Evolutionary conservation across 2,888 invertebrate species (phyloP), one percentile per base, ranked within the genome.

Genomic region (Amblyteles armatorius): DNA sequence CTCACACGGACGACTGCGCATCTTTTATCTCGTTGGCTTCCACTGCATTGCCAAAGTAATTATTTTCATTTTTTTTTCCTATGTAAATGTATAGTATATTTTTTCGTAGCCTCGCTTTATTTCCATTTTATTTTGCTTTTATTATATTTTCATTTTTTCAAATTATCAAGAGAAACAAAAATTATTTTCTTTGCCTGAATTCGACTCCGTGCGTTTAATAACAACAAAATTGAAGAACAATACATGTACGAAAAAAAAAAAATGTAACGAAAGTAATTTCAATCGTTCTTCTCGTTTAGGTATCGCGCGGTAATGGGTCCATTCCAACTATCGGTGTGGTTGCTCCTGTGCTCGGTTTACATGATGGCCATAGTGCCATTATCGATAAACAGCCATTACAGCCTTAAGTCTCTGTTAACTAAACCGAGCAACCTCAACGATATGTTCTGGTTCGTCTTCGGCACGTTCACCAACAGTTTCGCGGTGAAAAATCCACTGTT

Each of bases 371-470:
- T 97, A 88, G 95, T 97, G 88, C 97, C 97, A 0, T 94, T 97
- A 72, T 96, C 96, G 0, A 97, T 96, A 91, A 90, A 90, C 82
- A 97, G 97, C 0, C 96, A 97, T 90, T 96, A 96, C 88, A 95
- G 96, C 82, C 95, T 96, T 0, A 92, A 97, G 22, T 96, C 96
- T 90, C 94, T 97, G 44, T 89, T 97, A 40, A 95, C 96, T 57
- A 95, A 96, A 88, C 96, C 96, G 82, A 96, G 96, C 72, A 96
- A 97, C 94, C 94, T 97, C 52, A 97, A 97, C 93, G 97, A 97
- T 89, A 97, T 97, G 97, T 97, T 97, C 92, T 97, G 97, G 97
- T 97, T 97, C 91, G 97, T 97, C 78, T 97, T 97, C 90, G 97
- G 97, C 5, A 97, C 97, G 63, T 97, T 97, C 91, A 97, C 97